A percentile compares a stretch with the other conserved stretches of the same genome.
These are phyloP conservation scores for Calonectris borealis DNA, from an alignment of 2,113 vertebrate genomes.

Conservation along the genomic window DNA sequence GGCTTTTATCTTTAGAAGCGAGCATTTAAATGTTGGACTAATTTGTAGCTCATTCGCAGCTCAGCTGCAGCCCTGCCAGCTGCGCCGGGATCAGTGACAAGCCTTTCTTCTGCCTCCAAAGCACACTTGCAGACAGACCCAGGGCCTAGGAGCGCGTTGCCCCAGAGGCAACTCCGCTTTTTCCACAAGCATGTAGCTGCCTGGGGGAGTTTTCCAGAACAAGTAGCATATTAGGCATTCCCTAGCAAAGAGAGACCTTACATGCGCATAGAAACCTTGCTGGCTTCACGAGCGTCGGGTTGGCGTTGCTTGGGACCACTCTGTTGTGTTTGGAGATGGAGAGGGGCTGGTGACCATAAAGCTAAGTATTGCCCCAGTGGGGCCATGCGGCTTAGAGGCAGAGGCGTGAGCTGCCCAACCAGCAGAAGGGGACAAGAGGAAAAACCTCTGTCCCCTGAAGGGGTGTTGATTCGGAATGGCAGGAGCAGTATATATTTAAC, in stretches of 20 bases:
- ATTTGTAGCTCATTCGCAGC: slow-evolving; percentile 43
- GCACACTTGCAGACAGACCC: slow-evolving; percentile 36
- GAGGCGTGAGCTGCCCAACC: neutral
- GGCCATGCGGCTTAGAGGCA: neutral
- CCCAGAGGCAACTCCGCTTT: slow-evolving; percentile 24
- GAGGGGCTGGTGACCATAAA: neutral
- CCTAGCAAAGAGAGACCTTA: neutral
- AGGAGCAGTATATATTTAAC: neutral
- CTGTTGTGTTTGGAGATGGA: neutral
- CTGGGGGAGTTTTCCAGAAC: slow-evolving; percentile 55
- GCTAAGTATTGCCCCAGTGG: neutral
- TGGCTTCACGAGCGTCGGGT: accelerated
- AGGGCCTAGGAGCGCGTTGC: slow-evolving; percentile 1
- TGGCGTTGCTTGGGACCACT: neutral
- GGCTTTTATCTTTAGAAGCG: slow-evolving; percentile 39
- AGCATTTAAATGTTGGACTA: slow-evolving; percentile 51
- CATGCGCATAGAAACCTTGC: accelerated
- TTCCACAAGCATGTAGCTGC: slow-evolving; percentile 28
- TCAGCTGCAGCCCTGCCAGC: slow-evolving; percentile 52
- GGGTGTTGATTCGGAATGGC: neutral
- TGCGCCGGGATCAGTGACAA: slow-evolving; percentile 30
- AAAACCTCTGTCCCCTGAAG: neutral
- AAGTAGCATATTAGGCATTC: neutral
- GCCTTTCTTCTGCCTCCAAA: slow-evolving; percentile 41
- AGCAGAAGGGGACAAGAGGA: neutral